Conservation (phyloP, 2,797 vertebrate genomes). For the Thunnus albacares region DNA sequence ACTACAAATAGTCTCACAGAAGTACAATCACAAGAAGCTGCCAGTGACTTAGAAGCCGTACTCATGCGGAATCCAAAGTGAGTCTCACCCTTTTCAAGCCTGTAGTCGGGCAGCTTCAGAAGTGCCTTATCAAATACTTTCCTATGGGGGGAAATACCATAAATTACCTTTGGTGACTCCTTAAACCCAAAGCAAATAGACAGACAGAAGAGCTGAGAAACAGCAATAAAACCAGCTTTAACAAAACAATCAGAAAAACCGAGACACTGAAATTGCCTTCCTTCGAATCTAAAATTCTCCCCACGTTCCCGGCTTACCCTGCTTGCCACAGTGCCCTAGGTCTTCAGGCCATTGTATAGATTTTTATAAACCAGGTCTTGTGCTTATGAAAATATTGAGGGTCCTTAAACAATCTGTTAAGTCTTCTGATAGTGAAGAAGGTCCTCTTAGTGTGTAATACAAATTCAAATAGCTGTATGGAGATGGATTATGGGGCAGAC, state of each 20-base stretch:
- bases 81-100: slow-evolving; percentile 46
- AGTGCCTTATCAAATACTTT: slow-evolving; percentile 78
- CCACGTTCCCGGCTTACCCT: slow-evolving; percentile 62
- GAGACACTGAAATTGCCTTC: slow-evolving; percentile 76
- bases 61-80: slow-evolving; percentile 68
- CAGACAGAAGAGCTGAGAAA: slow-evolving; percentile 75
- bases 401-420: slow-evolving; percentile 82
- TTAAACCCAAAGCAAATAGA: slow-evolving; percentile 82
- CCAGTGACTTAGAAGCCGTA: slow-evolving; percentile 69
- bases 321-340: slow-evolving; percentile 60
- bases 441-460: slow-evolving; percentile 77
- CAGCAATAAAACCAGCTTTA: slow-evolving; percentile 83
- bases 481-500: slow-evolving; percentile 77
- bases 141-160: slow-evolving; percentile 65
- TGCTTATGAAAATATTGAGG: slow-evolving; percentile 77
- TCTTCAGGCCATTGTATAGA: slow-evolving; percentile 70
- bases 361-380: slow-evolving; percentile 72
- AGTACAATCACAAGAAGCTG: slow-evolving; percentile 71
- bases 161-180: slow-evolving; percentile 79
- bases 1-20: slow-evolving; percentile 69
- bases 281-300: slow-evolving; percentile 60
- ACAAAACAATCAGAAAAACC: slow-evolving; percentile 77
- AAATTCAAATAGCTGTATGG: slow-evolving; percentile 80
- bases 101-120: slow-evolving; percentile 56
- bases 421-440: slow-evolving; percentile 76